Evolutionary conservation across 2,888 invertebrate genomes (phyloP), one percentile per base, ranked within the genome.

Genomic region (Pteria penguin): DNA sequence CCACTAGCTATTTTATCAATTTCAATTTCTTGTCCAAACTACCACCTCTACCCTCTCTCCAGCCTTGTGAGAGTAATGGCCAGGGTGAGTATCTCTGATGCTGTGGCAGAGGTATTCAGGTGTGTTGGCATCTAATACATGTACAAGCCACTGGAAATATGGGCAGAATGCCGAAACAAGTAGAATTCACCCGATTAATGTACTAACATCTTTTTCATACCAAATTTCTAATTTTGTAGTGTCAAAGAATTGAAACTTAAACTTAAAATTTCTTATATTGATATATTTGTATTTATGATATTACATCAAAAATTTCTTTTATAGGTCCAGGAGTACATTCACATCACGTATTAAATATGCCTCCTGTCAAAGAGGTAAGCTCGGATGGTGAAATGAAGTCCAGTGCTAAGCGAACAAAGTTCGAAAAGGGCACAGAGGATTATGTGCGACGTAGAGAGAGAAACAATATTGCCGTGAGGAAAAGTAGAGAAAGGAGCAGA

Each of bases 401-500:
- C 57, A 18, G 33, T 45, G 62, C 76, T 31, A 82, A 78, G 57
- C 65, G 81, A 33, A 55, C 68, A 29, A 83, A 76, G 55, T 31
- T 78, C 60, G 82, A 82, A n/a, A 82, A 82, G 76, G 76, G 72
- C 93, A 97, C 97, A 93, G 96, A 96, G 80, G 98, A 98, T 92
- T 98, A 98, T 93, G 94, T 97, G 85, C 93, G 97, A 80, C 94
- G 98, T 80, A 94, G 98, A 55, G 98, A 98, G 91, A 94, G 98
- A 86, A 98, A 98, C 93, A 98, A 98, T 92, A 97, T 98, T 88
- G 98, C 98, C 3, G 98, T 98, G 68, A 94, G 98, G 81, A 98
- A 98, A 92, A 97, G 97, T 75, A 95, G 98, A 79, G 98, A 98
- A 93, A 98, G 98, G 94, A 98, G 98, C 78, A 97, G 98, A 93